phyloP scores from a whole-genome alignment of 2,797 vertebrate genomes.

The Spinus olivaceus region DNA sequence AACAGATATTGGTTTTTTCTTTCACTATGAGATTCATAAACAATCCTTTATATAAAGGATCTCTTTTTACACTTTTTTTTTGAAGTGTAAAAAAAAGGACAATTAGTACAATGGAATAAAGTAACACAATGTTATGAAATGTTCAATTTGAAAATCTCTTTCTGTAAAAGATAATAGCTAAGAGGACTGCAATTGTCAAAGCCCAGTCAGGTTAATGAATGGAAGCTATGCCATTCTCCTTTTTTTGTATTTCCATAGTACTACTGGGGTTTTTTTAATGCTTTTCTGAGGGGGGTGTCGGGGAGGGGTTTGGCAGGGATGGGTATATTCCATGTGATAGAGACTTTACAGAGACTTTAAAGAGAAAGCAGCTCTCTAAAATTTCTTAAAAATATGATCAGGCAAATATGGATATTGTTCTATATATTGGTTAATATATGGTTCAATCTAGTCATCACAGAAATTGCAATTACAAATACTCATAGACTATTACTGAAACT shows the following conservation, averaged over 20 bases:
- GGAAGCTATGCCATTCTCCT: not conserved
- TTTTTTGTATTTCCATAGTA: not conserved
- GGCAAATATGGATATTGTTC: not conserved
- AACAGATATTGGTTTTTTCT: not conserved
- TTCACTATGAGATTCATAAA: not conserved
- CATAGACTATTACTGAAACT: not conserved
- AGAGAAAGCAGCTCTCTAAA: not conserved
- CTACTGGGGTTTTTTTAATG: not conserved
- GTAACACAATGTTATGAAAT: not conserved
- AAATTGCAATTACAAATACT: not conserved
- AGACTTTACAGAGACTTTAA: not conserved
- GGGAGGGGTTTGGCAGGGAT: accelerated
- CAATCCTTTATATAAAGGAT: not conserved
- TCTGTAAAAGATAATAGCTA: not conserved
- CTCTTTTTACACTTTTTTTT: accelerated
- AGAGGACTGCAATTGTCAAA: not conserved
- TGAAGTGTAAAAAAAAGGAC: not conserved
- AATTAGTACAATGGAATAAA: not conserved
- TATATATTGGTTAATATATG: not conserved
- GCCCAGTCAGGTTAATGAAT: not conserved
- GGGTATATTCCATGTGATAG: accelerated
- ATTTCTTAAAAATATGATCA: not conserved
- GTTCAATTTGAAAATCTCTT: not conserved
- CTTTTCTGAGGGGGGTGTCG: accelerated
- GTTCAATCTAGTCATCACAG: not conserved